These are phyloP conservation scores for Anas capensis DNA, from an alignment of 2,797 vertebrate species.

Conservation along the genomic window DNA sequence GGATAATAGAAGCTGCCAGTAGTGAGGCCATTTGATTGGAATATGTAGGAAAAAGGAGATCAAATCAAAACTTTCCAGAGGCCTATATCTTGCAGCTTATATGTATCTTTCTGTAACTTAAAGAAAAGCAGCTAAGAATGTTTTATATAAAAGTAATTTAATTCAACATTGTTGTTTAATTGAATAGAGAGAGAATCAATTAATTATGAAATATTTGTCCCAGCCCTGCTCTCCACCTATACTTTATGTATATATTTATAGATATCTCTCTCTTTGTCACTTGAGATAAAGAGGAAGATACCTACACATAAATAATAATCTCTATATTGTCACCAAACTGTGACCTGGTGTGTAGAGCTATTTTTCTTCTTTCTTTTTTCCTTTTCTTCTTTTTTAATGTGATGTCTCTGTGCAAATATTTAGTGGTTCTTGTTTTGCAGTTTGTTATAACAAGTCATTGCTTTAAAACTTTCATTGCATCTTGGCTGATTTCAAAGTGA, in stretches of 20 bases:
- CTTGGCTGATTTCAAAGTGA: conserved; percentile 86
- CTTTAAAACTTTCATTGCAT: conserved; percentile 83
- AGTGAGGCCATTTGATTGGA: conserved; percentile 25
- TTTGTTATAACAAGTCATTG: conserved; percentile 89
- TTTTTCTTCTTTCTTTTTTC: conserved; percentile 72
- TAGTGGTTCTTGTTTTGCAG: conserved; percentile 87
- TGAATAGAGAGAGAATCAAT: conserved; percentile 68
- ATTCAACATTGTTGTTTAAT: conserved; percentile 73
- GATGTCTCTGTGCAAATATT: conserved; percentile 86
- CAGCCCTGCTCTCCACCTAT: conserved; percentile 63
- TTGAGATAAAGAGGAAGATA: conserved; percentile 74
- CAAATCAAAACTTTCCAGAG: conserved; percentile 57
- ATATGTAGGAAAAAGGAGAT: conserved; percentile 23
- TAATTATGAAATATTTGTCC: conserved; percentile 75
- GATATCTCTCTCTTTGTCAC: conserved; percentile 81
- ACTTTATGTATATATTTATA: conserved; percentile 73
- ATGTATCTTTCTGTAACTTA: conserved; percentile 75
- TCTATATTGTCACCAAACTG: conserved; percentile 82
- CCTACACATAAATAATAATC: conserved; percentile 62
- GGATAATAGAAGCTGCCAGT: conserved; percentile 64
- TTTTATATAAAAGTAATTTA: conserved; percentile 77
- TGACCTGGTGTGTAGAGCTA: conserved; percentile 90
- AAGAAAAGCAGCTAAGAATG: conserved; percentile 77
- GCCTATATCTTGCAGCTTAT: conserved; percentile 74
- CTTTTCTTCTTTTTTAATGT: conserved; percentile 79